phyloP scores from a whole-genome alignment of 2,797 vertebrate genomes.

The Dendrocincla tyrannina region DNA sequence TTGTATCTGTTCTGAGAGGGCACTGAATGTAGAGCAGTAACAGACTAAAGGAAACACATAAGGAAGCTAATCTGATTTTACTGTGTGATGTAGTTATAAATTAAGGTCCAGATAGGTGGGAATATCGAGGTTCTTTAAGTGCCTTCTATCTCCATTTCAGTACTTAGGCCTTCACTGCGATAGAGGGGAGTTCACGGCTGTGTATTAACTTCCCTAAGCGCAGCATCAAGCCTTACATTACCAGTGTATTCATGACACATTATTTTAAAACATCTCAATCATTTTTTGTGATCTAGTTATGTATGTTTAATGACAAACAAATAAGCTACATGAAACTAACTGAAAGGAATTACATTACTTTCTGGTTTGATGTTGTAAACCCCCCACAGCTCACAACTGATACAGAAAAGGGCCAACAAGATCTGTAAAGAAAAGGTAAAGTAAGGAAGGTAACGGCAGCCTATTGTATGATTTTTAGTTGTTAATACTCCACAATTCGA shows the following conservation, averaged over 20 bases:
- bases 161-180: background rate
- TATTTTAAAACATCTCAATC: background rate
- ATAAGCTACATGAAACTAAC: background rate
- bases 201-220: background rate
- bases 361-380: background rate
- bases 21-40: background rate
- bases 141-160: background rate
- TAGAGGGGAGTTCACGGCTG: background rate
- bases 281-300: background rate
- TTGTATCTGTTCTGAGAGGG: background rate
- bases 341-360: background rate
- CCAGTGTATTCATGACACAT: background rate
- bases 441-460: background rate
- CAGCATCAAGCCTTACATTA: background rate
- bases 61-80: background rate
- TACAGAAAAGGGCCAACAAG: background rate
- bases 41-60: background rate
- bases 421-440: background rate
- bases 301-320: background rate
- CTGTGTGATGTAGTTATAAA: background rate
- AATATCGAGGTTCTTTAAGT: background rate
- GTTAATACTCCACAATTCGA: background rate
- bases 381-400: background rate
- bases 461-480: background rate
- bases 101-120: background rate